These are phyloP conservation scores for Bradypodion ventrale DNA, from an alignment of 2,797 vertebrate species.

Conservation along the genomic window DNA sequence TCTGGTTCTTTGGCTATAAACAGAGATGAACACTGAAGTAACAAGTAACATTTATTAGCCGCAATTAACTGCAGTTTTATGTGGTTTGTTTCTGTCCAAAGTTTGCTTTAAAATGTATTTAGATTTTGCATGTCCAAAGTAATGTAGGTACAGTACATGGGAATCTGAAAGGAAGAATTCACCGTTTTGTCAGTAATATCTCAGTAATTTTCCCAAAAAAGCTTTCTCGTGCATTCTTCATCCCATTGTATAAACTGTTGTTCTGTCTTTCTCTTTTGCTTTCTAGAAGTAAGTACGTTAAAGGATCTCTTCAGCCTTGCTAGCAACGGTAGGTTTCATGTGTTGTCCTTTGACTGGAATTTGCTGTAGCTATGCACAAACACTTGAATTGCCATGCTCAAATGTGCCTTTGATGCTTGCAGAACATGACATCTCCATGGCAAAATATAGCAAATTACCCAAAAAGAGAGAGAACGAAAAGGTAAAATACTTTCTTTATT, in stretches of 20 bases:
- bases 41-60: no score
- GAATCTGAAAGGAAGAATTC: slow-evolving; percentile 34
- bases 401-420: slow-evolving; percentile 59
- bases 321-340: slow-evolving; percentile 85
- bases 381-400: slow-evolving; percentile 46
- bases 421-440: slow-evolving; percentile 98
- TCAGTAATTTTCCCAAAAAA: not conserved
- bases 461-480: slow-evolving; percentile 97
- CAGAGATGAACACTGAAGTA: no score
- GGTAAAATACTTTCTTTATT: slow-evolving; percentile 68
- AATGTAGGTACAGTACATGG: slow-evolving; percentile 26
- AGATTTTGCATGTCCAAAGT: slow-evolving; percentile 20
- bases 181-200: not conserved
- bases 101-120: no score
- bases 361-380: slow-evolving; percentile 21
- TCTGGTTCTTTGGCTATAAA: no score
- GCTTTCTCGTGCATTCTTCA: not conserved
- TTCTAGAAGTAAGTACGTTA: slow-evolving; percentile 95
- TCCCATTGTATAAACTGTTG: not conserved
- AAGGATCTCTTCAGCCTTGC: slow-evolving; percentile 96
- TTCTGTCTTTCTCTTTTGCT: slow-evolving; percentile 55
- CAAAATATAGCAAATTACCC: slow-evolving; percentile 94
- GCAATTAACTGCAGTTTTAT: no score
- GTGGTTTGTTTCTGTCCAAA: no score
- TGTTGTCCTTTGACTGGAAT: slow-evolving; percentile 9